A percentile compares a stretch with the other conserved stretches of the same genome.
Conservation (phyloP, 2,797 vertebrate genomes). For the Sphaeramia orbicularis region DNA sequence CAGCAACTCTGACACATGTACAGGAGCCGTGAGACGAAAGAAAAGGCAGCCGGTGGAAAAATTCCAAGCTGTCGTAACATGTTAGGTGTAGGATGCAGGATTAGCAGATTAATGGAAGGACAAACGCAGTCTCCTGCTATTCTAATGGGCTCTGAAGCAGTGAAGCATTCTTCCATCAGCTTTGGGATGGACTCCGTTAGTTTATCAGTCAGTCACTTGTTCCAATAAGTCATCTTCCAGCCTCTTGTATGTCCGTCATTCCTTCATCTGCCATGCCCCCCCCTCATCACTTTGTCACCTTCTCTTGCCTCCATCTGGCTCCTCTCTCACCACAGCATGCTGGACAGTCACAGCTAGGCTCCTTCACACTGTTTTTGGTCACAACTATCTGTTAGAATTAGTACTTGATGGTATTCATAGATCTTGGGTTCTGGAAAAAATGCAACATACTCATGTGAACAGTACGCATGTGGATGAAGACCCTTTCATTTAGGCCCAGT, state of each 20-base stretch:
- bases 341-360: constrained; percentile 40
- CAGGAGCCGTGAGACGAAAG: constrained; percentile 39
- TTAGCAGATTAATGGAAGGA: constrained; percentile 63
- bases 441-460: not conserved
- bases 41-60: constrained; percentile 61
- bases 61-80: constrained; percentile 68
- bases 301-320: constrained; percentile 62
- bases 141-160: constrained; percentile 64
- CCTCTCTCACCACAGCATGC: constrained; percentile 48
- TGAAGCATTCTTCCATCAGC: constrained; percentile 55
- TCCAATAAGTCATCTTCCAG: constrained; percentile 61
- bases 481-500: too few species aligned
- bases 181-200: constrained; percentile 45
- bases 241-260: constrained; percentile 54
- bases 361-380: constrained; percentile 37
- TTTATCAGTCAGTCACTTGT: constrained; percentile 56
- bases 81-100: constrained; percentile 72
- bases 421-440: not conserved
- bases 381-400: not conserved
- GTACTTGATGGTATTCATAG: not conserved
- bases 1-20: constrained; percentile 42
- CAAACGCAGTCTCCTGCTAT: constrained; percentile 57
- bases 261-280: constrained; percentile 64
- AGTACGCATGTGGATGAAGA: too few species aligned
- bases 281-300: constrained; percentile 61